Base-by-base conservation (phyloP, 2,888 invertebrate genomes). In the Habrosyne pyritoides region DNA sequence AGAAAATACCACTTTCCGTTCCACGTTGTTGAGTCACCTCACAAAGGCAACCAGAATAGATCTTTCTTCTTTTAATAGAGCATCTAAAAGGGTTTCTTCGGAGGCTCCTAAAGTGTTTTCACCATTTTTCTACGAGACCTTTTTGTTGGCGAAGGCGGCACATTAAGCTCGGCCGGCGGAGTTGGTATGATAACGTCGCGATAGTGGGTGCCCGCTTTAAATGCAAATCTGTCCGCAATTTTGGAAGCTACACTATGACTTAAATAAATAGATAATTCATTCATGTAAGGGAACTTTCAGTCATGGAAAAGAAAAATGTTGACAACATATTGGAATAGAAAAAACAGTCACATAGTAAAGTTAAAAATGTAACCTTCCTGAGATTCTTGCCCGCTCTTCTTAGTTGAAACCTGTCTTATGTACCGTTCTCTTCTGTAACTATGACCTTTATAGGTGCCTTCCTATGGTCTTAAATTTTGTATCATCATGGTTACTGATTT, bases 61-160 rank as follows among this genome's bases (percentile, higher is more conserved):
- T 80, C 78, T 77, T 74, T 77, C 77, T 78, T 73, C 73, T 77
- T 79, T 77, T 79, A 83, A 82, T 76, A 80, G 77, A 79, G 68
- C 73, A 67, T 64, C 73, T 76, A 75, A 82, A 83, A 81, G 77
- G 79, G 79, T 80, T 72, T 70, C 73, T 69, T 64, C 69, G 63
- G 63, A 66, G 65, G 67, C 70, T 70, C 58, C 72, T 70, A 58
- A 78, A 81, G 71, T 67, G 70, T 73, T 69, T 71, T 73, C 67
- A 61, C 67, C 67, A 69, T 75, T 75, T 79, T 81, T 73, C 77
- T 73, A 66, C 69, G 66, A 66, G 70, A 69, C 71, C 75, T 78
- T 79, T 83, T 80, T 77, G 72, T 67, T 60, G 66, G 65, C 55
- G 56, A 57, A 59, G 66, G 65, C 72, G 66, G 65, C 72, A 69